Conservation (phyloP, 2,113 vertebrate genomes). For the Urocitellus parryii region DNA sequence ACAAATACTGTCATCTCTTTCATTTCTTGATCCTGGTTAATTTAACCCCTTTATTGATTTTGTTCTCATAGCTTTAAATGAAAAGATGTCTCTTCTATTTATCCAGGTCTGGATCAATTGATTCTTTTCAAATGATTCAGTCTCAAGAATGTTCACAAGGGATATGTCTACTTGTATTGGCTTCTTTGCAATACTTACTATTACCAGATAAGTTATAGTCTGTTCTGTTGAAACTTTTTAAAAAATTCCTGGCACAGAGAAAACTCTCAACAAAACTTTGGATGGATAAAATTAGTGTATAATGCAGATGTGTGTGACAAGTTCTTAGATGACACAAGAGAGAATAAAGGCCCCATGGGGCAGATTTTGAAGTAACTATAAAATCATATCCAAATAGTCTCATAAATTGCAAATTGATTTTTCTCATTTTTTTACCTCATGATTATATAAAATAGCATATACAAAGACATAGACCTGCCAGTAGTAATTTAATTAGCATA, state of each 20-base stretch:
- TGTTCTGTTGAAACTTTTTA: background rate
- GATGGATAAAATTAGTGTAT: background rate
- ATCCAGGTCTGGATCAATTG: background rate
- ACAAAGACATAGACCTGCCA: background rate
- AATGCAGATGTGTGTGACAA: background rate
- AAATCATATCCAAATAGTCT: background rate
- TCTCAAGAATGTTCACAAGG: background rate
- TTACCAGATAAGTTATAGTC: background rate
- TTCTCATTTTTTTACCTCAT: background rate
- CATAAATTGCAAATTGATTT: background rate
- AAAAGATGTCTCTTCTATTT: background rate
- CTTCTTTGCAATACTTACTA: background rate
- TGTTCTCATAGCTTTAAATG: background rate
- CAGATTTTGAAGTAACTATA: background rate
- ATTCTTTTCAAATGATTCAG: background rate
- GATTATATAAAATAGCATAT: background rate
- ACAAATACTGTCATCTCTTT: background rate
- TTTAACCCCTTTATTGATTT: background rate
- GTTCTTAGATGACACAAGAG: background rate
- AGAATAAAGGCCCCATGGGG: background rate
- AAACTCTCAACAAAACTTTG: background rate
- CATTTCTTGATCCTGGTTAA: background rate
- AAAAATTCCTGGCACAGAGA: background rate
- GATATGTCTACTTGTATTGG: background rate
- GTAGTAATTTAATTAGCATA: background rate